These are phyloP conservation scores for Emesis furor DNA, from an alignment of 2,888 invertebrate genomes.

Conservation along the genomic window DNA sequence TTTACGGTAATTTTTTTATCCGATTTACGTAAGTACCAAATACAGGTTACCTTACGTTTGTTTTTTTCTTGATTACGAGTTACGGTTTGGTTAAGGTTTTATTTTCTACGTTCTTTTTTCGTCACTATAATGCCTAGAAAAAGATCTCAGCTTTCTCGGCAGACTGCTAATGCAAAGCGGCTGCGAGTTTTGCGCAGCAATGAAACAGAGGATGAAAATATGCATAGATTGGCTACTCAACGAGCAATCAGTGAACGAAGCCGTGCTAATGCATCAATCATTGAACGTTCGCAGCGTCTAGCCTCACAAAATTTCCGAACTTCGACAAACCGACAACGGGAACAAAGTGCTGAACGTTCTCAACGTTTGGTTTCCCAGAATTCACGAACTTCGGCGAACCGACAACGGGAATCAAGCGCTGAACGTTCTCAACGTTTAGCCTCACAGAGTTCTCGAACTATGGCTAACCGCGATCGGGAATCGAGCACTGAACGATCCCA, in stretches of 20 bases:
- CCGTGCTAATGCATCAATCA: slow-evolving; percentile 42
- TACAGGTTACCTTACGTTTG: background rate
- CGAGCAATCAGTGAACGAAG: no score
- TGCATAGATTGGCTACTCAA: no score
- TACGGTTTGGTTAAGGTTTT: background rate
- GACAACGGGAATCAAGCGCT: slow-evolving; percentile 57
- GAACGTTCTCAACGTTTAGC: slow-evolving; percentile 57
- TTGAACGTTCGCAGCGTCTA: slow-evolving; percentile 57
- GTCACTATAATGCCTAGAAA: slow-evolving; percentile 5
- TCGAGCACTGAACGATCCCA: background rate
- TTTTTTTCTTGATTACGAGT: background rate
- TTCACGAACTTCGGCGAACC: slow-evolving; percentile 28
- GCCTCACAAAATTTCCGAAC: slow-evolving; percentile 8
- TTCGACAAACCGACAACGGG: slow-evolving; percentile 31
- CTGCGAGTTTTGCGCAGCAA: background rate
- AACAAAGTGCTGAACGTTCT: slow-evolving; percentile 62
- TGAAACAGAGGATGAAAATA: background rate
- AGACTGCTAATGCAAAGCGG: background rate
- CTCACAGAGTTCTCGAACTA: slow-evolving; percentile 51
- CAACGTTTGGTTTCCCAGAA: slow-evolving; percentile 50
- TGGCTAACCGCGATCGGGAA: background rate
- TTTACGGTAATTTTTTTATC: background rate
- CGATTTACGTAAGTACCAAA: slow-evolving; percentile 2
- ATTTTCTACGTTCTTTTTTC: background rate
- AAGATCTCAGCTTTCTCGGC: background rate